phyloP scores from a whole-genome alignment of 2,113 vertebrate species.

The Monarcha castaneiventris region DNA sequence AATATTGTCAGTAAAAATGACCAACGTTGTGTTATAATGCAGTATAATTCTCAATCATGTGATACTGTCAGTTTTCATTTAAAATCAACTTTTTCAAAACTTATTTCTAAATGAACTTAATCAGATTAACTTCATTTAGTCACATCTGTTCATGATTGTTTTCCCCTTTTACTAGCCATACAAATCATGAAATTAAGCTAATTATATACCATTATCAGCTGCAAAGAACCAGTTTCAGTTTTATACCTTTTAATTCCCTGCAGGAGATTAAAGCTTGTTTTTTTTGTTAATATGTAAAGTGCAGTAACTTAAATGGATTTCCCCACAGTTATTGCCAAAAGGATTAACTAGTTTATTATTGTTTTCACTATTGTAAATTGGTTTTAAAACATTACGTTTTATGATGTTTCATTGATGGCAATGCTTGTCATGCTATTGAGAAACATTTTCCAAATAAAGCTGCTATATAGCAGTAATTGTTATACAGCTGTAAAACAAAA shows the following conservation, averaged over 20 bases:
- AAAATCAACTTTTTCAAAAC: constrained; percentile 76
- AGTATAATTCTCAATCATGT: constrained; percentile 31
- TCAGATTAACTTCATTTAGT: constrained; percentile 76
- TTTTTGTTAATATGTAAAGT: constrained; percentile 63
- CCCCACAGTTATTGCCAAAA: constrained; percentile 34
- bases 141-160: constrained; percentile 75
- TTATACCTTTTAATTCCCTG: constrained; percentile 69
- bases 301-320: constrained; percentile 63
- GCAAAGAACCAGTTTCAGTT: constrained; percentile 65
- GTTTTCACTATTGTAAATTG: constrained; percentile 59
- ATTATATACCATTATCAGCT: constrained; percentile 72
- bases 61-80: constrained; percentile 73
- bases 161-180: constrained; percentile 66
- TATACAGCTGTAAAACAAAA: not conserved
- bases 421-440: not conserved
- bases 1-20: not conserved
- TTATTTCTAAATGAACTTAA: constrained; percentile 77
- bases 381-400: constrained; percentile 60
- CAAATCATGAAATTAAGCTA: constrained; percentile 76
- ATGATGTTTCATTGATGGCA: constrained; percentile 34
- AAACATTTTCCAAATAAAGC: constrained; percentile 13
- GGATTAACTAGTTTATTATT: constrained; percentile 61
- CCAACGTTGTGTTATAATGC: not conserved
- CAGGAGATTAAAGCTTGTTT: constrained; percentile 60
- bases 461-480: not conserved